Evolutionary conservation across 2,888 invertebrate genomes (phyloP).

Genomic region (Drosophila mettleri): DNA sequence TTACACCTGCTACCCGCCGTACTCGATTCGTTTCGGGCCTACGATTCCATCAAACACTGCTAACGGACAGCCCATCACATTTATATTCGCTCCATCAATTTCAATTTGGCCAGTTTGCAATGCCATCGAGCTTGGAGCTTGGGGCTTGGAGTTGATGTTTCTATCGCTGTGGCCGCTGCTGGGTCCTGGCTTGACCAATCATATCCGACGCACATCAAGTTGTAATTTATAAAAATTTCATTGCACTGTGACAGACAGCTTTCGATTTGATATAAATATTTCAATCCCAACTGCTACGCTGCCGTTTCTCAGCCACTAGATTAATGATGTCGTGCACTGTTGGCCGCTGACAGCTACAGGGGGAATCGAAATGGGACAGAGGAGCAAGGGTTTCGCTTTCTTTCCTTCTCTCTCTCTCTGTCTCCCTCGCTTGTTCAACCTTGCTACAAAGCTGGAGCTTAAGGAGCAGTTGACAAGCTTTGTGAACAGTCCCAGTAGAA

Average conservation of each 20-base stretch:
- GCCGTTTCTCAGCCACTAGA: constrained; percentile 59
- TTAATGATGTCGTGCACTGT: constrained; percentile 68
- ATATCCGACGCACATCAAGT: constrained; percentile 59
- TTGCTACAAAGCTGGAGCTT: constrained; percentile 28
- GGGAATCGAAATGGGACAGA: constrained; percentile 8
- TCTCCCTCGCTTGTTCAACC: background rate
- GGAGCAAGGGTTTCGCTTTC: constrained; percentile 17
- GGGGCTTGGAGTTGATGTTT: constrained; percentile 60
- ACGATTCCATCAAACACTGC: constrained; percentile 42
- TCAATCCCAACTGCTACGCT: constrained; percentile 61
- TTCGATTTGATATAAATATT: constrained; percentile 81
- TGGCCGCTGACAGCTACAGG: constrained; percentile 68
- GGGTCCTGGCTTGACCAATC: constrained; percentile 50
- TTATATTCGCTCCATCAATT: constrained; percentile 72
- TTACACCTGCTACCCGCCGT: constrained; percentile 69
- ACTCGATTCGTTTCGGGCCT: constrained; percentile 11
- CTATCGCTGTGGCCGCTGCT: constrained; percentile 39
- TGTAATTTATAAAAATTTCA: constrained; percentile 80
- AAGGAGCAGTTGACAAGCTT: constrained; percentile 60
- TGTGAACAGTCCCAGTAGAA: no score
- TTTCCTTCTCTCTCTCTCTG: background rate
- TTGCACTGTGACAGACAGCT: constrained; percentile 79
- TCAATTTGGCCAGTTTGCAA: constrained; percentile 61
- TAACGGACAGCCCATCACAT: constrained; percentile 64
- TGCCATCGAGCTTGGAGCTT: constrained; percentile 40